Evolutionary conservation across 2,888 invertebrate genomes (phyloP).

Genomic region (Spatulosminthurus flaviceps): DNA sequence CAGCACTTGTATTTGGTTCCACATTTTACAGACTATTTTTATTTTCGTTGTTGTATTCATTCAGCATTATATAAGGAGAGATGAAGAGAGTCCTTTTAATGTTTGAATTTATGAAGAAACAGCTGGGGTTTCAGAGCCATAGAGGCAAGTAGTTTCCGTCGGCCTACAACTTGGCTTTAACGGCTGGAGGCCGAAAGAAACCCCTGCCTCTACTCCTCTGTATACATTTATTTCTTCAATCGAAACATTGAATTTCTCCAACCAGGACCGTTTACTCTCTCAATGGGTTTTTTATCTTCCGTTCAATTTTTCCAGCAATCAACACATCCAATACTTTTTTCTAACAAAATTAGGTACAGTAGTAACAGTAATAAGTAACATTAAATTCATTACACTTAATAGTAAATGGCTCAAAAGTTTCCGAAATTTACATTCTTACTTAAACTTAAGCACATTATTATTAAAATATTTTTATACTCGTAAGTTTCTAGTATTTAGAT

Average conservation of each 20-base stretch:
- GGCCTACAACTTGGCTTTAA: slow-evolving; percentile 81
- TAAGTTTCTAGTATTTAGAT: too few relatives aligned
- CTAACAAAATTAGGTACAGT: too few relatives aligned
- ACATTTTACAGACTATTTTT: too few relatives aligned
- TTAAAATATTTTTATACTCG: too few relatives aligned
- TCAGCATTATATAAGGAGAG: not conserved
- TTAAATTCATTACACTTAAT: too few relatives aligned
- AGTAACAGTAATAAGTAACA: too few relatives aligned
- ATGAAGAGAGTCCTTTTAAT: not conserved
- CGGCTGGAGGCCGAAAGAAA: slow-evolving; percentile 95
- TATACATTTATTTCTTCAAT: slow-evolving; percentile 17
- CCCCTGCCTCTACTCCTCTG: slow-evolving; percentile 74
- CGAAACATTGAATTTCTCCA: not conserved
- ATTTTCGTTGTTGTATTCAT: too few relatives aligned
- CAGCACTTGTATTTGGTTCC: too few relatives aligned
- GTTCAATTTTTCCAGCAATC: not conserved
- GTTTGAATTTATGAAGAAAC: not conserved
- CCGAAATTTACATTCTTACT: too few relatives aligned
- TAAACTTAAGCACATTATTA: too few relatives aligned
- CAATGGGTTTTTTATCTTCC: not conserved
- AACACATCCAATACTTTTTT: not conserved
- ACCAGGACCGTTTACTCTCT: not conserved
- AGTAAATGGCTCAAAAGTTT: too few relatives aligned
- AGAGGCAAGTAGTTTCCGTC: slow-evolving; percentile 92
- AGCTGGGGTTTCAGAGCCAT: slow-evolving; percentile 64